phyloP scores from a whole-genome alignment of 2,797 vertebrate species.

The Periparus ater region DNA sequence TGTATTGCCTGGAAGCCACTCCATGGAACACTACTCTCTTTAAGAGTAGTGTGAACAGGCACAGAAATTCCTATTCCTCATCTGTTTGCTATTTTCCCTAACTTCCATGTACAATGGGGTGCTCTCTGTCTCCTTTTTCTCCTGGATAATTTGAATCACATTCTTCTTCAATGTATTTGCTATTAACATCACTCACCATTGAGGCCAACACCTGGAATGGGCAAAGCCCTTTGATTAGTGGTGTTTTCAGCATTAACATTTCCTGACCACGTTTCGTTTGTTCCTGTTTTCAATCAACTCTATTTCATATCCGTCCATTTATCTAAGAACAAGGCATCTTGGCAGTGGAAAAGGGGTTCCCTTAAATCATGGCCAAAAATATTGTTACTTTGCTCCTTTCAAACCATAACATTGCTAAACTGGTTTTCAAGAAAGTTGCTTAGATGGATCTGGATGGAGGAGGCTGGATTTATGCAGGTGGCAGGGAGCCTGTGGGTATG shows the following conservation, averaged over 20 bases:
- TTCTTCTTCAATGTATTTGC: neutral
- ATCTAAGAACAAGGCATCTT: neutral
- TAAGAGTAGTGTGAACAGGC: neutral
- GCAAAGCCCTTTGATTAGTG: neutral
- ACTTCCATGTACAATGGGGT: neutral
- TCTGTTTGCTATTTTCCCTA: neutral
- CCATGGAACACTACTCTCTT: neutral
- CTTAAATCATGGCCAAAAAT: neutral
- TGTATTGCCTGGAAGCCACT: neutral
- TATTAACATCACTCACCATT: neutral
- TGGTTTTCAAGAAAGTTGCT: neutral
- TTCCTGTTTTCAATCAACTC: neutral
- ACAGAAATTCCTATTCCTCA: neutral
- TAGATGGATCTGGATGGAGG: neutral
- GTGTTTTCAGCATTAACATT: neutral
- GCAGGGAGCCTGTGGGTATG: neutral
- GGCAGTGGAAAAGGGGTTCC: neutral
- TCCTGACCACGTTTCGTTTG: neutral
- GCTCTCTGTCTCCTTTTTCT: neutral
- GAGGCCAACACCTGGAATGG: neutral
- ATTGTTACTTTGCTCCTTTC: neutral
- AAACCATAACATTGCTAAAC: neutral
- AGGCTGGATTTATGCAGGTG: neutral
- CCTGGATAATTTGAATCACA: neutral
- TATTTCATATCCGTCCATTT: neutral